Conservation (phyloP, 1,140 invertebrate genomes). For the Meloidogyne floridensis region DNA sequence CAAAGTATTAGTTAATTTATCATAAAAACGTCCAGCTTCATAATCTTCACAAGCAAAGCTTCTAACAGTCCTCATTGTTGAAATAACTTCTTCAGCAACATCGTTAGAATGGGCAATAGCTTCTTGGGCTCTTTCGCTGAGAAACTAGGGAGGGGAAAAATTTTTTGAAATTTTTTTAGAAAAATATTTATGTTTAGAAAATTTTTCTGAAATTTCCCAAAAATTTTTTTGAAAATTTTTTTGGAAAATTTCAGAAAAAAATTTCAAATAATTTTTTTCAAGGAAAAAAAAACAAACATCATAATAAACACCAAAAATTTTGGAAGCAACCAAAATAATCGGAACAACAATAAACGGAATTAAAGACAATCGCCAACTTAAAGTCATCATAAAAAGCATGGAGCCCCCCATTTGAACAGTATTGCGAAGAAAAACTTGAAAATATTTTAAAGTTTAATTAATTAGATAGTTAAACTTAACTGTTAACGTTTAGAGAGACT, state of each 20-base stretch:
- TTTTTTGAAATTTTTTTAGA: too few relatives aligned
- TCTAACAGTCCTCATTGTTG: conserved; percentile 33
- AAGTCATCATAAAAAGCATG: conserved; percentile 67
- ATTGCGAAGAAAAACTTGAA: conserved; percentile 57
- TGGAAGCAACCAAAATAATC: conserved; percentile 65
- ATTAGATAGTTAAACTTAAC: neutral
- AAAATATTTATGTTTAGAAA: too few relatives aligned
- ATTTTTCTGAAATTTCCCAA: too few relatives aligned
- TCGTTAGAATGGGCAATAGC: conserved; percentile 65
- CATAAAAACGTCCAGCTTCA: conserved; percentile 46
- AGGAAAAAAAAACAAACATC: conserved; percentile 33
- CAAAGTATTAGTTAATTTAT: conserved; percentile 42
- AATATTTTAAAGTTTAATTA: neutral
- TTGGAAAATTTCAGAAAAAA: too few relatives aligned
- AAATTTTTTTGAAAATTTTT: too few relatives aligned
- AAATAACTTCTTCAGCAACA: conserved; percentile 62
- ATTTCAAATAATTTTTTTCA: too few relatives aligned
- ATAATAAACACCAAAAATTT: conserved; percentile 66
- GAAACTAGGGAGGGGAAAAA: conserved; percentile 31
- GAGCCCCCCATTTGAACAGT: conserved; percentile 60
- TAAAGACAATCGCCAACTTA: conserved; percentile 67
- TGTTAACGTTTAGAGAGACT: conserved; percentile 39
- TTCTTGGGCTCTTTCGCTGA: conserved; percentile 59
- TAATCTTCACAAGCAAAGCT: conserved; percentile 48
- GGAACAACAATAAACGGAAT: conserved; percentile 67